Evolutionary conservation across 2,888 invertebrate species (phyloP), one percentile per base, ranked within the genome.

Genomic region (Ennomos erosarius): DNA sequence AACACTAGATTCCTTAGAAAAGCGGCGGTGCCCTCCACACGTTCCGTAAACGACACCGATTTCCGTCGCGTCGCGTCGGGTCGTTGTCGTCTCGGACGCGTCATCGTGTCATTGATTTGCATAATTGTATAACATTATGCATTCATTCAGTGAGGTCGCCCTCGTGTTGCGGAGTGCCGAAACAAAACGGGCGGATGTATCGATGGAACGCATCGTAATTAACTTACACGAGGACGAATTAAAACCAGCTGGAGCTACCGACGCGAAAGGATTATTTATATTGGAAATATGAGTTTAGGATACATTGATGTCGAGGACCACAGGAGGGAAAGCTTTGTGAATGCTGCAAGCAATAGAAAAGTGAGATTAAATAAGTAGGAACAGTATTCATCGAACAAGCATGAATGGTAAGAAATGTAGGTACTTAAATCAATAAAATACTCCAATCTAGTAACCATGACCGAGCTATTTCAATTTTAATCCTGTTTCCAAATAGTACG

Each of bases 71-170:
- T 40, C 71, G 68, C 74, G 72, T 74, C 81, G 79, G 80, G 83
- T 81, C 84, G 83, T 79, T 78, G 82, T 82, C 85, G 84, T 67
- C 65, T 67, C 71, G 70, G 69, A 52, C 68, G 56, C 65, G 62
- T 67, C 69, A 67, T 67, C 64, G 59, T 64, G 65, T 69, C 64
- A 62, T 45, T 58, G 12, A 90, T 90, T 90, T 85, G 82, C 90
- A 90, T 90, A 88, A 90, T 88, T 88, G 84, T 87, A 86, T 85
- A 85, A 82, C 76, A 89, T 88, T 87, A 88, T 88, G 84, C 88
- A 90, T 88, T 84, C 82, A 84, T 84, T 85, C 81, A 80, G 78
- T 79, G 79, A 71, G 78, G 83, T 80, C 79, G 80, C 83, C 88
- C 87, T 80, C 79, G 76, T 78, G 74, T 69, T 60, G 64, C 76